phyloP scores from a whole-genome alignment of 2,797 vertebrate species.

The Glyptemys insculpta region DNA sequence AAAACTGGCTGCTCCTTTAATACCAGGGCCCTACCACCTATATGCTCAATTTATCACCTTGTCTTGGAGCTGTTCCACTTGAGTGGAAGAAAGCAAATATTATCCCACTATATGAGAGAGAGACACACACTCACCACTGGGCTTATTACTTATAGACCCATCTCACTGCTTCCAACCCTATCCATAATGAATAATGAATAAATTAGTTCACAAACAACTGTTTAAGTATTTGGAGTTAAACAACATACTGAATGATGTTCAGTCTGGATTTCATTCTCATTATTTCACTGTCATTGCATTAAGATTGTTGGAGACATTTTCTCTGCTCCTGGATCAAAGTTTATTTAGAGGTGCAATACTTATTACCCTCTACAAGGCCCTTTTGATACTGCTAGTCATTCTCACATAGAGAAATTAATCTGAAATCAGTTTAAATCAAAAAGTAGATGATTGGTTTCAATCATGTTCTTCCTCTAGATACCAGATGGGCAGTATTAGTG shows the following conservation, averaged over 20 bases:
- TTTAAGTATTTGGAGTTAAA: conserved; percentile 72
- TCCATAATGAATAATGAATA: conserved; percentile 72
- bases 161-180: conserved; percentile 53
- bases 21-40: conserved; percentile 73
- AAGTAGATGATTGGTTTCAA: neutral
- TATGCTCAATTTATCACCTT: conserved; percentile 77
- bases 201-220: conserved; percentile 74
- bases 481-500: conserved; percentile 22
- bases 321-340: conserved; percentile 36
- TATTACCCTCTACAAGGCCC: conserved; percentile 23
- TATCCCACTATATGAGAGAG: conserved; percentile 52
- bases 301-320: conserved; percentile 55
- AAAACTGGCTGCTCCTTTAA: conserved; percentile 75
- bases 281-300: conserved; percentile 47
- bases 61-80: conserved; percentile 70
- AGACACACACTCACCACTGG: conserved; percentile 43
- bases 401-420: neutral
- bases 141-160: conserved; percentile 71
- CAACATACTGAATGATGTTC: conserved; percentile 65
- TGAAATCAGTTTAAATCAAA: conserved; percentile 31
- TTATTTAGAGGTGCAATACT: conserved; percentile 40
- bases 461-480: neutral
- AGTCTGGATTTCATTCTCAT: conserved; percentile 61
- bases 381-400: conserved; percentile 2
- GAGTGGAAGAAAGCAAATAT: conserved; percentile 74